phyloP scores from a whole-genome alignment of 2,113 vertebrate species.

The Falcunculus frontatus region DNA sequence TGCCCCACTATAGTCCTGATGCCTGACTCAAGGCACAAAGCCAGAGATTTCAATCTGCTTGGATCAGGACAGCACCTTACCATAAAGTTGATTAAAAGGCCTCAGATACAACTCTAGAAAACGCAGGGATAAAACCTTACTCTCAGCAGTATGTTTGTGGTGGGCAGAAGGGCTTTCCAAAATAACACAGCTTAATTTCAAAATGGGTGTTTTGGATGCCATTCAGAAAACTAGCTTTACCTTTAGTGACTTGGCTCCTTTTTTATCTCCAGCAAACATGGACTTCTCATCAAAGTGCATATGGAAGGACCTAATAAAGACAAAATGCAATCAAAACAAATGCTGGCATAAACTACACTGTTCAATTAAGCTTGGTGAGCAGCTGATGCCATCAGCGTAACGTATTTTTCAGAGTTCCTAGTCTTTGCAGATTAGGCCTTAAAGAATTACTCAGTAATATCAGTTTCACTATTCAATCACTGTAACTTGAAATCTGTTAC shows the following conservation, averaged over 20 bases:
- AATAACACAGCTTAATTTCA: not conserved
- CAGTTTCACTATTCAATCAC: not conserved
- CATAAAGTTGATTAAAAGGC: not conserved
- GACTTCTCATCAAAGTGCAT: constrained; percentile 99
- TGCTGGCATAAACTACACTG: not conserved
- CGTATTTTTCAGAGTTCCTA: not conserved
- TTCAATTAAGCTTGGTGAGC: not conserved
- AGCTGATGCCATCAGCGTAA: not conserved
- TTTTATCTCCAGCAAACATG: constrained; percentile 94
- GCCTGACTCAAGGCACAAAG: not conserved
- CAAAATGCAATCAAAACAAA: not conserved
- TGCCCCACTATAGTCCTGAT: not conserved
- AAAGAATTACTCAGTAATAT: not conserved
- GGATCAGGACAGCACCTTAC: not conserved
- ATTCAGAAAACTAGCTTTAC: constrained; percentile 61
- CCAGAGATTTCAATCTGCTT: not conserved
- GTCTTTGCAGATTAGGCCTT: not conserved
- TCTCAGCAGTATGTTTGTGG: not conserved
- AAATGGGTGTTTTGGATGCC: not conserved
- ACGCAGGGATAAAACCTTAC: not conserved
- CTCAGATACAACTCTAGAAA: not conserved
- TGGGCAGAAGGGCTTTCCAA: not conserved
- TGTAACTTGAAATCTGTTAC: not conserved
- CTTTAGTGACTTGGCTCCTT: constrained; percentile 90
- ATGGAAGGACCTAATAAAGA: constrained; percentile 82